These are phyloP conservation scores for Eptatretus atami DNA, from an alignment of 2,797 vertebrate species.

Conservation along the genomic window DNA sequence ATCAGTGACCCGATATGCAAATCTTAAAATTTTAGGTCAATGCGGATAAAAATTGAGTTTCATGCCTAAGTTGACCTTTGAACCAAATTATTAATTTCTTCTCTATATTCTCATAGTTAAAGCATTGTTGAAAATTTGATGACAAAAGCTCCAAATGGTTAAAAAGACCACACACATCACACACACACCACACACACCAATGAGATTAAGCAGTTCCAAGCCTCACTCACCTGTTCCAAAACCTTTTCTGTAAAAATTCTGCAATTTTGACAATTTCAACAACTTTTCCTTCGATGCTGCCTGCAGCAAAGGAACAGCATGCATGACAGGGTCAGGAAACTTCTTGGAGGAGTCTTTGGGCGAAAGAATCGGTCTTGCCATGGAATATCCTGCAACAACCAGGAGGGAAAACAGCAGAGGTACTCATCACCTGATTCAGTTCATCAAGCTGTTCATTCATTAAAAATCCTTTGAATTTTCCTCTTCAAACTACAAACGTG, in stretches of 20 bases:
- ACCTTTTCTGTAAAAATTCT: slow-evolving; percentile 92
- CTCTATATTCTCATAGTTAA: too few relatives aligned
- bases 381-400: too few relatives aligned
- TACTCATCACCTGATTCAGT: neutral
- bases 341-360: too few relatives aligned
- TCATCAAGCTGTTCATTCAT: slow-evolving; percentile 1
- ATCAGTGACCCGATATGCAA: too few relatives aligned
- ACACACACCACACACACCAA: neutral
- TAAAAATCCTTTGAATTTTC: neutral
- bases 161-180: neutral
- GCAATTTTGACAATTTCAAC: slow-evolving; percentile 88
- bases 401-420: neutral
- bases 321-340: too few relatives aligned
- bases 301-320: slow-evolving; percentile 16
- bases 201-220: neutral
- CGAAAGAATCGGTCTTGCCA: too few relatives aligned
- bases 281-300: slow-evolving; percentile 87
- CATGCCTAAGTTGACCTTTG: too few relatives aligned
- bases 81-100: too few relatives aligned
- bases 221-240: slow-evolving; percentile 46
- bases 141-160: too few relatives aligned
- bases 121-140: too few relatives aligned
- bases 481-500: neutral
- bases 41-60: too few relatives aligned
- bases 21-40: too few relatives aligned